Evolutionary conservation across 2,797 vertebrate genomes (phyloP), one percentile per base, ranked within the genome.

Genomic region (Cichlasoma orientale): DNA sequence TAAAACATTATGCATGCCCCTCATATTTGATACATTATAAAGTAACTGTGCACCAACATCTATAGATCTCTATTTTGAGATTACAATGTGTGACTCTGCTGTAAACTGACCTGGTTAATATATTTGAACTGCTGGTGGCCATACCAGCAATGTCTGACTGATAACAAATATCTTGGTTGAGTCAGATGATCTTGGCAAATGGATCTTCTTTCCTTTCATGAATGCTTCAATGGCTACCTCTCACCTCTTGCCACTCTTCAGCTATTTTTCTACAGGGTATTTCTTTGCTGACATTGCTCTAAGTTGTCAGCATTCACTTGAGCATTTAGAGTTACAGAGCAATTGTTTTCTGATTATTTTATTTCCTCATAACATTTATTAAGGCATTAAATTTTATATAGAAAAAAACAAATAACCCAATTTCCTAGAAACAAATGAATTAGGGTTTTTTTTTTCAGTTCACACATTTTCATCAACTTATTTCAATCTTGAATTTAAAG

Each of bases 151-250:
- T 72, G n/a, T 81, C 74, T 80, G 58, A 84, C 50, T 69, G 77
- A 81, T 73, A 72, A 66, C 33, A 88, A 56, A 75, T 77, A 74
- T 77, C 63, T 75, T 56, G 69, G 19, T 53, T 90, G 85, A 90
- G 76, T 89, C 90, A 90, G 59, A 82, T 82, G 57, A 73, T 86
- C 73, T 78, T 54, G 61, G 58, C 44, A 82, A 82, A 89, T 31
- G 7, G 47, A 66, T 79, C 19, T 33, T 70, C 56, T 81, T 77
- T 68, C 73, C 54, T 61, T 79, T 83, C 44, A 87, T 87, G 44
- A 87, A 83, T 56, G 86, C 90, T 86, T 90, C 90, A 84, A 92
- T 91, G 77, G 85, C 77, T 91, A 91, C 90, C 63, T 83, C 72
- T 92, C 83, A 86, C 82, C 88, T 89, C 80, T 68, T 83, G 74